A percentile compares a stretch with the other conserved stretches of the same genome.
Evolutionary conservation across 1,140 invertebrate genomes (phyloP).

Genomic region (Apis florea): DNA sequence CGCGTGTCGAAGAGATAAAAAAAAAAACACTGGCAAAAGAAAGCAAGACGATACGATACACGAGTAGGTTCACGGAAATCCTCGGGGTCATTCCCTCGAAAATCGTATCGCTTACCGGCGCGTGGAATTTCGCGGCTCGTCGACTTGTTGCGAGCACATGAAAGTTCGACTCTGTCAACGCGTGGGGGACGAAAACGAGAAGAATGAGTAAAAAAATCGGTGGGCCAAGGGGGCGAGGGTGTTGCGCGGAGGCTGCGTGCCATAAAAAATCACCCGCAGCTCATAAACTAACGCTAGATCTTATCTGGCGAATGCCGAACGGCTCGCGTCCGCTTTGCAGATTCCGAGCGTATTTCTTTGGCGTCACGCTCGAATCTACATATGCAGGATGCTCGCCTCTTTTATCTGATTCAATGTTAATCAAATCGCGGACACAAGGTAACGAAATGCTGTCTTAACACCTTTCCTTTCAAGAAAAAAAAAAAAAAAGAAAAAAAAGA

Average conservation of each 20-base stretch:
- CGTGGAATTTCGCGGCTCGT: constrained; percentile 57
- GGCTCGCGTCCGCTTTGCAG: constrained; percentile 63
- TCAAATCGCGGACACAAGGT: constrained; percentile 44
- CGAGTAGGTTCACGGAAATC: constrained; percentile 37
- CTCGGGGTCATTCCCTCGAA: constrained; percentile 8
- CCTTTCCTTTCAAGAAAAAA: background rate
- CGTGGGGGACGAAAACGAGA: constrained; percentile 28
- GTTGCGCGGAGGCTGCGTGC: constrained; percentile 63
- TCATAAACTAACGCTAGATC: constrained; percentile 80
- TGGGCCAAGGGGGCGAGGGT: constrained; percentile 35
- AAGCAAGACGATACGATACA: constrained; percentile 5
- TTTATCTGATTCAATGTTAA: constrained; percentile 52
- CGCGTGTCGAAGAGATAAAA: background rate
- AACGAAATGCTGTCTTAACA: constrained; percentile 27
- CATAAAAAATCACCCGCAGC: constrained; percentile 80
- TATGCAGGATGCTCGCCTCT: constrained; percentile 35
- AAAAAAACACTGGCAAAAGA: background rate
- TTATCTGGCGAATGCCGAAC: constrained; percentile 77
- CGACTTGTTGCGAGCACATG: constrained; percentile 14
- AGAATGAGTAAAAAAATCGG: constrained; percentile 46
- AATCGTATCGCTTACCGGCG: constrained; percentile 62
- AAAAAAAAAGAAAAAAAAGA: constrained; percentile 23
- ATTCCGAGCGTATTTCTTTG: constrained; percentile 60
- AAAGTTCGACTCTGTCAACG: constrained; percentile 61
- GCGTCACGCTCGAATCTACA: constrained; percentile 49